Conservation (phyloP, 2,797 vertebrate genomes). For the Amazonetta brasiliensis region DNA sequence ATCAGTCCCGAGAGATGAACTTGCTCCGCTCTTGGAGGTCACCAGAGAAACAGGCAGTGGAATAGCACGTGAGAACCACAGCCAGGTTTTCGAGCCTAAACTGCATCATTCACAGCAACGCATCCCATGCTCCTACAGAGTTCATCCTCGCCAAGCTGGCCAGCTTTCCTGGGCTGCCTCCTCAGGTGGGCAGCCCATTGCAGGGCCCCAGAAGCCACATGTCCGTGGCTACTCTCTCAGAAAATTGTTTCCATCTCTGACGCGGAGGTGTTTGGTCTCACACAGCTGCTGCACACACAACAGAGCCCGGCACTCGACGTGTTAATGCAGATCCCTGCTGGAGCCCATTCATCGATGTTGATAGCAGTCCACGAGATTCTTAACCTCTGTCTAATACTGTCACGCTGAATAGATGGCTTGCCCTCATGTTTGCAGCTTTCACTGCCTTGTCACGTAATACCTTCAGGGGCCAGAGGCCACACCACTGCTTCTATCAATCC, state of each 20-base stretch:
- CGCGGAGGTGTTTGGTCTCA: rapidly evolving
- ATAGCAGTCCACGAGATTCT: constrained; percentile 52
- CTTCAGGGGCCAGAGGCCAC: constrained; percentile 68
- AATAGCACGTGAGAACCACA: background rate
- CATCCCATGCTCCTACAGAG: background rate
- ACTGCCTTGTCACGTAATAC: constrained; percentile 63
- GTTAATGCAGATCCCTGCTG: constrained; percentile 28
- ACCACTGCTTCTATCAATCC: constrained; percentile 59
- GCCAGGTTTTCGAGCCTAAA: background rate
- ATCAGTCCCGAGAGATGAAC: background rate
- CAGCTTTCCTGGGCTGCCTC: background rate
- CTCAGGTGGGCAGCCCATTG: background rate
- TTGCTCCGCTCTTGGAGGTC: background rate
- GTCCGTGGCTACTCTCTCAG: rapidly evolving
- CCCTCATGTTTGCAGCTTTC: constrained; percentile 52
- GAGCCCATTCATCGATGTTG: constrained; percentile 26
- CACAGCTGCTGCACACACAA: background rate
- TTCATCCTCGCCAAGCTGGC: background rate
- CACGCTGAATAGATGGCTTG: constrained; percentile 31
- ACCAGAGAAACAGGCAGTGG: background rate
- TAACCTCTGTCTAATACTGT: constrained; percentile 65
- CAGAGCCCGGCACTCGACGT: background rate
- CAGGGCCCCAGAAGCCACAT: background rate
- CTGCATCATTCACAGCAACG: background rate
- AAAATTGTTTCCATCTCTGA: background rate